Evolutionary conservation across 2,797 vertebrate genomes (phyloP).

Genomic region (Hypotaenidia okinawae): DNA sequence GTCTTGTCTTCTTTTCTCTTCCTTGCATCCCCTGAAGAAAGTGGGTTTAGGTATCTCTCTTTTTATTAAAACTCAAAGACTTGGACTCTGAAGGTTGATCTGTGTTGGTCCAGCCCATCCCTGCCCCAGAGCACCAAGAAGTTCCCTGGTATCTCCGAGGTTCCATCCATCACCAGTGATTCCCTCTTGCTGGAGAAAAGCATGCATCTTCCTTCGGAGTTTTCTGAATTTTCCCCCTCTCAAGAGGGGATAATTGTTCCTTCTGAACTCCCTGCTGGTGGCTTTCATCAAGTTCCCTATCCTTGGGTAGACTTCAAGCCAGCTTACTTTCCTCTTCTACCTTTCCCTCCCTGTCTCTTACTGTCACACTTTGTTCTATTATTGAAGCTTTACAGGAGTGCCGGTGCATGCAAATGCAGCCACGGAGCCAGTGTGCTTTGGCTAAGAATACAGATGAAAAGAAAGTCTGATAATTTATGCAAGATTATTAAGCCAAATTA

Average conservation of each 20-base stretch:
- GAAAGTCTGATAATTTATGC: constrained; percentile 33
- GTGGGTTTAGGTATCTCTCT: neutral
- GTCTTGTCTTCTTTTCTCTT: neutral
- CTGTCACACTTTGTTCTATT: constrained; percentile 38
- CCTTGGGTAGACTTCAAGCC: neutral
- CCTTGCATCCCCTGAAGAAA: neutral
- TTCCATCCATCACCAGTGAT: neutral
- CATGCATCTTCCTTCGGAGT: neutral
- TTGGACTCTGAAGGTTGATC: neutral
- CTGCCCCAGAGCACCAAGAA: neutral
- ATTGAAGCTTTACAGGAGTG: constrained; percentile 19
- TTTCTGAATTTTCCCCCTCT: neutral
- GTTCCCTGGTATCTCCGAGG: neutral
- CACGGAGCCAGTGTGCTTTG: neutral
- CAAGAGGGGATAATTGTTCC: neutral
- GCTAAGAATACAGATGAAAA: constrained; percentile 17
- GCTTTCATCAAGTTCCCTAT: neutral
- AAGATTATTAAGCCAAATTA: constrained; percentile 48
- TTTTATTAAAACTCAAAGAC: neutral
- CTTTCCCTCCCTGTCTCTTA: neutral
- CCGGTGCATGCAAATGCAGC: neutral
- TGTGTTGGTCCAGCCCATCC: neutral
- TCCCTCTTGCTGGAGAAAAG: neutral
- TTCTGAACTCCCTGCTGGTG: constrained; percentile 4
- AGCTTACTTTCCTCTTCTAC: constrained; percentile 12